Base-by-base conservation (phyloP, 2,797 vertebrate genomes). In the Chlorospingus flavigularis region DNA sequence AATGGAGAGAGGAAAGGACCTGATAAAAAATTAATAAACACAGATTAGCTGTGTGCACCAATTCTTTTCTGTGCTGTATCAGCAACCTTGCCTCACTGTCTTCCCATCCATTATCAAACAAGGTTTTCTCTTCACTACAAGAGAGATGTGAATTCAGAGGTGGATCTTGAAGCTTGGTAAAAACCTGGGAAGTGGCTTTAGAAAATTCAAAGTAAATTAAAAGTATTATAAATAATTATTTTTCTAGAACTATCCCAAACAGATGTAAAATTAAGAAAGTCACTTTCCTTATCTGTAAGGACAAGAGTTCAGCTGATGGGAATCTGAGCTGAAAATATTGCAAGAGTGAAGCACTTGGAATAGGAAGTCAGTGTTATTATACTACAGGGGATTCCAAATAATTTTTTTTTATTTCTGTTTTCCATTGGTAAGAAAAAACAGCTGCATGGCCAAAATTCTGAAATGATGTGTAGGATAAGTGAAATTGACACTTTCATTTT, bases 11-110 rank as follows among this genome's bases (percentile, higher is more conserved):
- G 35, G 54, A 86, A 95, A 87, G 26, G 63, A 79, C 63, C 70
- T 83, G 87, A 94, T 93, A 81, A 94, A 95, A 94, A 95, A 94
- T 91, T 96, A 92, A 96, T 95, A 87, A 92, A 93, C 63, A 95
- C 80, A 80, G 84, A 95, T 71, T 86, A 95, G 31, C 35, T 86
- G 37, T 45, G 25, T 73, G 50, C 50, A 93, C 81, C 54, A 25
- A 31, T 85, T 77, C 53, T 95, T 87, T 82, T 53, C 92, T 86
- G 39, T 92, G 79, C 89, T 94, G 54, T 89, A 80, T 93, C 94
- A 93, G 80, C 94, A 96, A 28, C 30, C 28, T 63, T 77, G 31
- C 26, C 54, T 68, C 57, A 35, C 18, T 2, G 10, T 77, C 62
- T 78, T 68, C 54, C 33, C 68, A 61, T 80, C 72, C 67, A 83